A percentile compares a stretch with the other conserved stretches of the same genome.
These are phyloP conservation scores for Alca torda DNA, from an alignment of 2,797 vertebrate genomes.

Conservation along the genomic window DNA sequence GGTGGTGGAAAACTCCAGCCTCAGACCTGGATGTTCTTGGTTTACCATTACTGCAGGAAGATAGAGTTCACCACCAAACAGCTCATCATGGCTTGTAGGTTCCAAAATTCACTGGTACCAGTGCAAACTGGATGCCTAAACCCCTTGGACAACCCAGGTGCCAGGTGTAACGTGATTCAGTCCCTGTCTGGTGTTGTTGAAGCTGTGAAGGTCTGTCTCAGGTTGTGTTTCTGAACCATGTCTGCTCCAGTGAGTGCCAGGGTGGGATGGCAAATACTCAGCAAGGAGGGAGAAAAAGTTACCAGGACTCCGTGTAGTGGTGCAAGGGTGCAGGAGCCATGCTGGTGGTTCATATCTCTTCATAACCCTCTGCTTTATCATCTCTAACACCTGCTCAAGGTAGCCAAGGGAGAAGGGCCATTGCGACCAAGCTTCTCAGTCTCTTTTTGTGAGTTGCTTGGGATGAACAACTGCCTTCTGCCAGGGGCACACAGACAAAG, in stretches of 20 bases:
- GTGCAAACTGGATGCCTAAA: not conserved
- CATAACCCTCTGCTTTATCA: not conserved
- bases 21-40: not conserved
- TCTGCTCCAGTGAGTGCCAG: not conserved
- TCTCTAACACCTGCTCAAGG: not conserved
- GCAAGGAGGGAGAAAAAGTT: not conserved
- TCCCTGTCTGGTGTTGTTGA: not conserved
- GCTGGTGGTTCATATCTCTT: not conserved
- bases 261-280: not conserved
- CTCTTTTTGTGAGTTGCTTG: not conserved
- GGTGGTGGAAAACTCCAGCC: not conserved
- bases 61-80: not conserved
- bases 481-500: not conserved
- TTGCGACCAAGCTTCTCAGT: not conserved
- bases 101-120: not conserved
- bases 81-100: fast-evolving
- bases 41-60: not conserved
- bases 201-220: not conserved
- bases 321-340: not conserved
- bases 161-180: not conserved
- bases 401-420: not conserved
- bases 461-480: not conserved
- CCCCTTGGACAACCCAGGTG: not conserved
- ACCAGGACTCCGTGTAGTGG: not conserved
- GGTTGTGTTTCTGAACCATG: not conserved